These are phyloP conservation scores for Serilophus lunatus DNA, from an alignment of 2,113 vertebrate species.

Conservation along the genomic window DNA sequence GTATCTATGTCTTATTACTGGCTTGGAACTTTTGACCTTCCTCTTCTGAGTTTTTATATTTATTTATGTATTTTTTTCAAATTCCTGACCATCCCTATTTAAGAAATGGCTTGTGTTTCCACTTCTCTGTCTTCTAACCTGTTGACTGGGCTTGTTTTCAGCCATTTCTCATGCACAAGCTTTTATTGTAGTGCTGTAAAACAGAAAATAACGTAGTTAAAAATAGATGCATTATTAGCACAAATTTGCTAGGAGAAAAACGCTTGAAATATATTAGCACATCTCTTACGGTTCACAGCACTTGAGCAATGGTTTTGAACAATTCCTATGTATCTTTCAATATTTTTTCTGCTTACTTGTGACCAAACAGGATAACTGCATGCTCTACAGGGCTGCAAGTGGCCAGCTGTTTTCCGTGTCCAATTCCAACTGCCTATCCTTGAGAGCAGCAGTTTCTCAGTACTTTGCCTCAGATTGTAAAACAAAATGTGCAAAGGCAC, in stretches of 20 bases:
- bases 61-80: neutral
- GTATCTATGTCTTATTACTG: neutral
- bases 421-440: fast-evolving
- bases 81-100: neutral
- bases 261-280: neutral
- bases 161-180: neutral
- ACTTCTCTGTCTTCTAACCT: neutral
- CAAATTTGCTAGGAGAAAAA: neutral
- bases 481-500: neutral
- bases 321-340: neutral
- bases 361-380: neutral
- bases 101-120: neutral
- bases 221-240: neutral
- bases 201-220: neutral
- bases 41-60: neutral
- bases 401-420: neutral
- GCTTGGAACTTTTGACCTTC: neutral
- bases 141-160: neutral
- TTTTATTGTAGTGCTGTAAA: neutral
- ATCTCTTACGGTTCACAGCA: neutral
- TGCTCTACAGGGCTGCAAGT: neutral
- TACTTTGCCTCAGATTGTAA: neutral
- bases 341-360: neutral
- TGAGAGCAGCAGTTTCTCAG: neutral
- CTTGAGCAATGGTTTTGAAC: neutral